Base-by-base conservation (phyloP, 2,888 invertebrate species). In the Pyralis farinalis region DNA sequence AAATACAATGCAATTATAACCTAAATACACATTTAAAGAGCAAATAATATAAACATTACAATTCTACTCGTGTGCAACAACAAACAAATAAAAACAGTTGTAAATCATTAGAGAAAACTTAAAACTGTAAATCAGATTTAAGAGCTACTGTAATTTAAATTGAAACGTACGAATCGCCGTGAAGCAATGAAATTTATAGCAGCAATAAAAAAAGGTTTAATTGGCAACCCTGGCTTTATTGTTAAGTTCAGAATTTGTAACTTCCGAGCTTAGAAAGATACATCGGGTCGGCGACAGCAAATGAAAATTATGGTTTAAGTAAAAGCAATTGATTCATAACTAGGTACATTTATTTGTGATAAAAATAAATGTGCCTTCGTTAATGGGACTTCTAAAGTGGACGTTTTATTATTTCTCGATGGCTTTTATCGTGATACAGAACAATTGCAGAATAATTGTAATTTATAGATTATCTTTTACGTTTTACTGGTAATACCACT, bases 31-130 rank as follows among this genome's bases (percentile, higher is more conserved):
- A n/a, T n/a, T n/a, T n/a, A 16, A 16, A 16, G 4, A 16, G 4
- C 16, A 16, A 16, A 16, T 3, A 16, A 16, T 16, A 16, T 3
- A 16, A 16, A n/a, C n/a, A 3, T 16, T 3, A 16, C 2, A 16
- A 16, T 16, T 16, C 16, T 3, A 16, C 16, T 3, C 16, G 16
- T 16, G 2, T 16, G 1, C 25, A 25, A 25, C 3, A 25, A 25
- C 7, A 25, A 25, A 25, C 25, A 25, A 25, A 25, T 25, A 25
- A 25, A 25, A 25, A n/a, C 25, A 1, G 1, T 31, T 42, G 49
- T 58, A 58, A 56, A 60, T 52, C 59, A 44, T 54, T 30, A 30
- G 30, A 30, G 30, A 30, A 30, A 30, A 30, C 30, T 30, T 30
- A 3, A 12, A 21, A 16, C 21, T 35, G 20, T 25, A 35, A 22